Conservation (phyloP, 2,888 invertebrate species). For the Drosophila kokeensis region DNA sequence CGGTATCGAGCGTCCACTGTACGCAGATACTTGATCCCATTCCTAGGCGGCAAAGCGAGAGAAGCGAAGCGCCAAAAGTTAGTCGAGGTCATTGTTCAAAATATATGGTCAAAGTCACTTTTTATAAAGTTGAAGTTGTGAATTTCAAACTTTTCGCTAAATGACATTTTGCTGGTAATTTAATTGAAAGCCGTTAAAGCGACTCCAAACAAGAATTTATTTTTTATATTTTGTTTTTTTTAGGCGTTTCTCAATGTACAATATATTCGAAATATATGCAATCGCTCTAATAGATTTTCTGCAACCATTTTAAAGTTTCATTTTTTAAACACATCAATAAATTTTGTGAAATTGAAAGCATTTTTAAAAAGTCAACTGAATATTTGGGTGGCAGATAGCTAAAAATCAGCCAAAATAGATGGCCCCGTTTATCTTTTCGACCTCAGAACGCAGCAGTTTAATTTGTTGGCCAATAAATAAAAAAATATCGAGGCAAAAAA, state of each 20-base stretch:
- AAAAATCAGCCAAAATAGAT: slow-evolving; percentile 25
- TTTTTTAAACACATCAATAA: not conserved
- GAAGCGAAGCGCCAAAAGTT: not conserved
- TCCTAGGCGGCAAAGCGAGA: slow-evolving; percentile 85
- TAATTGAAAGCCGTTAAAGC: not conserved
- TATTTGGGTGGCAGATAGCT: slow-evolving; percentile 30
- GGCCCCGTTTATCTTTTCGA: slow-evolving; percentile 9
- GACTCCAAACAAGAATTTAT: not conserved
- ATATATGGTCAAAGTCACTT: not conserved
- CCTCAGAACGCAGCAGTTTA: slow-evolving; percentile 24
- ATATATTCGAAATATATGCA: not conserved
- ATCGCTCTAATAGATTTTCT: not conserved
- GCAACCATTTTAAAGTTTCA: not conserved
- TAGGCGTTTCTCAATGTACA: not conserved
- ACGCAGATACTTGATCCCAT: slow-evolving; percentile 95
- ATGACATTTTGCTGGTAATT: not conserved
- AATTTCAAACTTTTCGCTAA: not conserved
- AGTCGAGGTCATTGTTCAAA: not conserved
- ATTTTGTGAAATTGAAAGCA: not conserved
- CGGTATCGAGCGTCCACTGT: slow-evolving; percentile 95
- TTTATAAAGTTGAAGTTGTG: not conserved
- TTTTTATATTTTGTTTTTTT: not conserved
- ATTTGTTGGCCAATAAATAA: slow-evolving; percentile 65
- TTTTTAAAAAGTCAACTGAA: not conserved
- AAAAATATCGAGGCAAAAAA: slow-evolving; percentile 22